These are phyloP conservation scores for Tholera decimalis DNA, from an alignment of 2,888 invertebrate species.

Conservation along the genomic window DNA sequence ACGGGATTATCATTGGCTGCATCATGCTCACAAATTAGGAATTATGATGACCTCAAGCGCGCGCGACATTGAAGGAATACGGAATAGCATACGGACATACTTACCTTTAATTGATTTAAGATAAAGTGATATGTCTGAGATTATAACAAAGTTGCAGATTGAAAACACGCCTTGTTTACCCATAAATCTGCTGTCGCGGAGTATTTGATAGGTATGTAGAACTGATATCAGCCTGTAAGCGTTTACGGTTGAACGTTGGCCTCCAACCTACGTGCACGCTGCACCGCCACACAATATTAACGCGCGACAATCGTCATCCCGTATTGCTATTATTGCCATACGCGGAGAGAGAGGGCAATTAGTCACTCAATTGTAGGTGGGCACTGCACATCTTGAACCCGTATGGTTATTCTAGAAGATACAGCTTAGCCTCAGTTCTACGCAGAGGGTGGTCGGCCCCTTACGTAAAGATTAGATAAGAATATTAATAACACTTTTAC, in stretches of 20 bases:
- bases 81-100: conserved; percentile 15
- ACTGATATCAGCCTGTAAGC: conserved; percentile 35
- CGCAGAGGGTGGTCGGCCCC: conserved; percentile 9
- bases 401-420: background rate
- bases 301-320: background rate
- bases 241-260: conserved; percentile 31
- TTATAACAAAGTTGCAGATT: conserved; percentile 65
- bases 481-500: conserved; percentile 28
- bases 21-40: conserved; percentile 30
- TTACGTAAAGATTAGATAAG: conserved; percentile 36
- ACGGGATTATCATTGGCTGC: conserved; percentile 9
- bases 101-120: conserved; percentile 44
- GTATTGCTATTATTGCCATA: background rate
- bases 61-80: background rate
- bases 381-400: background rate
- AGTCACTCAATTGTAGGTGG: background rate
- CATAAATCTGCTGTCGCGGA: conserved; percentile 51
- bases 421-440: background rate
- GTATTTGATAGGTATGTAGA: conserved; percentile 39
- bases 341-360: background rate
- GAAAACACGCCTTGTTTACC: conserved; percentile 69
- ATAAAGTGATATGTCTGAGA: conserved; percentile 46
- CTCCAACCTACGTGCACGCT: conserved; percentile 30
- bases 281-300: background rate
- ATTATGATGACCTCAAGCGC: conserved; percentile 9